Evolutionary conservation across 2,113 vertebrate species (phyloP).

Genomic region (Hippocampus mohnikei): DNA sequence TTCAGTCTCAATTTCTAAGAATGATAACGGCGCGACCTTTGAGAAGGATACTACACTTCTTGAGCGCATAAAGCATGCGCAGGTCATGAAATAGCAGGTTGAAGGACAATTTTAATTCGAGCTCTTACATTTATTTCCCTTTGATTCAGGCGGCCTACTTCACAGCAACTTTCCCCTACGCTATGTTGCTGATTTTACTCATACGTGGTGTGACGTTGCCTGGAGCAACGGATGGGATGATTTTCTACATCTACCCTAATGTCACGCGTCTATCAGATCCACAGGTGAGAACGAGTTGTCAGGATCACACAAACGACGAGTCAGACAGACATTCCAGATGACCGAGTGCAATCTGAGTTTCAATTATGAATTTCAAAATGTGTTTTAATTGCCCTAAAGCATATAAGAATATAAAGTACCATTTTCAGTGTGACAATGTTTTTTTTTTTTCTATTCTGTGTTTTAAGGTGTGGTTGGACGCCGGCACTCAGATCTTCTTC

Average conservation of each 20-base stretch:
- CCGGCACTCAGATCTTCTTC: slow-evolving; percentile 90
- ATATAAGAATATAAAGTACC: too few species aligned
- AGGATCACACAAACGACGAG: too few species aligned
- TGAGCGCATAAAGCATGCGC: too few species aligned
- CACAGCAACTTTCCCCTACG: slow-evolving; percentile 56
- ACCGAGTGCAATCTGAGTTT: too few species aligned
- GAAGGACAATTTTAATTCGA: neutral
- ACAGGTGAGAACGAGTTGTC: slow-evolving; percentile 33
- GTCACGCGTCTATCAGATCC: slow-evolving; percentile 53
- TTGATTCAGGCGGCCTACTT: slow-evolving; percentile 47
- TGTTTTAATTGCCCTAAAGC: too few species aligned
- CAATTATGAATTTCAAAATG: too few species aligned
- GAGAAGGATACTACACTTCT: too few species aligned
- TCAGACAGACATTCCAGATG: too few species aligned
- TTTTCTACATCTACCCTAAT: slow-evolving; percentile 58
- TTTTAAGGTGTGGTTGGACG: slow-evolving; percentile 86
- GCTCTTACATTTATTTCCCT: neutral
- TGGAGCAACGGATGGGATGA: slow-evolving; percentile 47
- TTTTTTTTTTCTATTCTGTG: neutral
- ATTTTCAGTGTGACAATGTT: neutral
- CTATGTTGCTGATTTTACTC: slow-evolving; percentile 48
- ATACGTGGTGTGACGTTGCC: slow-evolving; percentile 57
- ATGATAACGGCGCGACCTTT: too few species aligned
- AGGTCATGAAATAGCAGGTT: too few species aligned
- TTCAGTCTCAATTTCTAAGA: too few species aligned